A percentile compares a stretch with the other conserved stretches of the same genome.
Evolutionary conservation across 2,888 invertebrate genomes (phyloP).

Genomic region (Neria commutata): DNA sequence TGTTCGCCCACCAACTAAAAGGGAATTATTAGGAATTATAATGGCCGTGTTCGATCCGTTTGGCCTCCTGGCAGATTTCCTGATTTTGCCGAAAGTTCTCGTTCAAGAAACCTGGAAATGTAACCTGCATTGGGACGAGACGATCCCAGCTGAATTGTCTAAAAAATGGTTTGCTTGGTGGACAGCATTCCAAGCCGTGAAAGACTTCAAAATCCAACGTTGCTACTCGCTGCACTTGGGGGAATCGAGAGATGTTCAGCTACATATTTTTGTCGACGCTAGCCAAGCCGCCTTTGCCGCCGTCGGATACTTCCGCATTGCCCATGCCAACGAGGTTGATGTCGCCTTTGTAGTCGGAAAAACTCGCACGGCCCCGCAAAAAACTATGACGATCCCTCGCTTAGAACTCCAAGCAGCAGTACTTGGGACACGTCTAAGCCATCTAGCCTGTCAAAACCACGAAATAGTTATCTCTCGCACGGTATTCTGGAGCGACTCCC

Average conservation of each 20-base stretch:
- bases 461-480: slow-evolving; percentile 8
- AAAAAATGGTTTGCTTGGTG: slow-evolving; percentile 20
- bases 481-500: slow-evolving; percentile 24
- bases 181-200: slow-evolving; percentile 12
- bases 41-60: slow-evolving; percentile 22
- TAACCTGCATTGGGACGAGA: slow-evolving; percentile 16
- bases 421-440: slow-evolving; percentile 20
- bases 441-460: slow-evolving; percentile 16
- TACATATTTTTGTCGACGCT: slow-evolving; percentile 21
- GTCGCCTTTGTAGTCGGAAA: slow-evolving; percentile 14
- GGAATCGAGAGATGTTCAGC: neutral
- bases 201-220: slow-evolving; percentile 5
- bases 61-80: slow-evolving; percentile 36
- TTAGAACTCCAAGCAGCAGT: slow-evolving; percentile 24
- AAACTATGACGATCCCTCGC: slow-evolving; percentile 14
- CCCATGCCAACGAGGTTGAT: slow-evolving; percentile 5
- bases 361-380: slow-evolving; percentile 16
- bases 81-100: slow-evolving; percentile 21
- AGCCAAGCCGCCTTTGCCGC: slow-evolving; percentile 22
- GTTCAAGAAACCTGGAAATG: slow-evolving; percentile 20
- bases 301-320: slow-evolving; percentile 12
- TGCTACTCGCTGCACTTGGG: slow-evolving; percentile 6
- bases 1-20: slow-evolving; percentile 16
- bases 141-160: slow-evolving; percentile 9
- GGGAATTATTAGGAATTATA: slow-evolving; percentile 16